Conservation (phyloP, 2,888 invertebrate species). For the Glyphotaelius pellucidus region DNA sequence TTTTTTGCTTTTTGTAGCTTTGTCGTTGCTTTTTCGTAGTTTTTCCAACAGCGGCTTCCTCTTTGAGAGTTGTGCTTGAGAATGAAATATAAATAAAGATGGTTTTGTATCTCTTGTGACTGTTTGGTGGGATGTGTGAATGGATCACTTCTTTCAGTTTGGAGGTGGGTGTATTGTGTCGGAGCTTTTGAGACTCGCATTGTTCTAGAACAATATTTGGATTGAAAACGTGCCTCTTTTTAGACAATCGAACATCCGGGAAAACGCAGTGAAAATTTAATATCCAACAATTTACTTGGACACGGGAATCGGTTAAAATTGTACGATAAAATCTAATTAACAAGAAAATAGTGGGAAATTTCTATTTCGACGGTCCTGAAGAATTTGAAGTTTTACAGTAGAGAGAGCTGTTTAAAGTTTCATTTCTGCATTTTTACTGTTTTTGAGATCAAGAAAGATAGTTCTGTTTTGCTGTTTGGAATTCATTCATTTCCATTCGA, state of each 20-base stretch:
- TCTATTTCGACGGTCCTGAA: too few relatives aligned
- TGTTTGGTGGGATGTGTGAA: conserved; percentile 42
- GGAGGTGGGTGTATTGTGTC: conserved; percentile 15
- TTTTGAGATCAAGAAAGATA: too few relatives aligned
- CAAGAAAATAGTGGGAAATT: too few relatives aligned
- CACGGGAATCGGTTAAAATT: too few relatives aligned
- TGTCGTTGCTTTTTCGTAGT: conserved; percentile 45
- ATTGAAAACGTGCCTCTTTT: not conserved
- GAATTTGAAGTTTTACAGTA: too few relatives aligned
- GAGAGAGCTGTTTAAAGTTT: too few relatives aligned
- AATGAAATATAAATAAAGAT: conserved; percentile 49
- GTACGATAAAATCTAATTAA: too few relatives aligned
- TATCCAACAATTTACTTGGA: not conserved
- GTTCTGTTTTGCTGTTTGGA: too few relatives aligned
- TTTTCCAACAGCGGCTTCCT: conserved; percentile 46
- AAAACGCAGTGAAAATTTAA: not conserved
- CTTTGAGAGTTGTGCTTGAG: conserved; percentile 39
- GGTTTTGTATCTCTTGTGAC: conserved; percentile 25
- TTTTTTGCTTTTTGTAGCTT: not conserved
- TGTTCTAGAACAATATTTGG: not conserved
- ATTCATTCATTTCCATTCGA: too few relatives aligned
- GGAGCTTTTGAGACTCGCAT: not conserved
- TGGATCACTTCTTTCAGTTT: conserved; percentile 15
- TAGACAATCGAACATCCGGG: not conserved
- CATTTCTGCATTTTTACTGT: too few relatives aligned